A percentile compares a stretch with the other conserved stretches of the same genome.
Conservation (phyloP, 2,888 invertebrate genomes). For the Standfussiana lucernea region DNA sequence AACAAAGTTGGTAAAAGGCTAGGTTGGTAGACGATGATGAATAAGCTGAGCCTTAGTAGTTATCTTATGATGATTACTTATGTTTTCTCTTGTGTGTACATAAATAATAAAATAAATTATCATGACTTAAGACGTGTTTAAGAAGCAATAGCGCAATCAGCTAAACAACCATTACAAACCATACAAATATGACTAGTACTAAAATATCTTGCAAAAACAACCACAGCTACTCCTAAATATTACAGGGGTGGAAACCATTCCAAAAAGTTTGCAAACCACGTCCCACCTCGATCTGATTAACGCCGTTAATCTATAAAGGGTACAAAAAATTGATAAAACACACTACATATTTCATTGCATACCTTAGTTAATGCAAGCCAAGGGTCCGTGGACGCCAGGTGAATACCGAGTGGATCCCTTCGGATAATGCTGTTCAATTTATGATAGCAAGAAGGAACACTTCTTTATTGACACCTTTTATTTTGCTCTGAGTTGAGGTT, state of each 20-base stretch:
- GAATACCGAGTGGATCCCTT: slow-evolving; percentile 67
- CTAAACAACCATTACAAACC: not conserved
- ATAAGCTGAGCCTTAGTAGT: too few relatives aligned
- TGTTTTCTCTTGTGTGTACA: too few relatives aligned
- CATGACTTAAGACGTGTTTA: too few relatives aligned
- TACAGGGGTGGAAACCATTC: not conserved
- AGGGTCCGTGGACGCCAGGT: slow-evolving; percentile 41
- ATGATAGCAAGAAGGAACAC: slow-evolving; percentile 60
- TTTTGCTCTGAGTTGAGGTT: slow-evolving; percentile 39
- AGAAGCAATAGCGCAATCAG: not conserved
- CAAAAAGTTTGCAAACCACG: slow-evolving; percentile 60
- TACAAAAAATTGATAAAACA: slow-evolving; percentile 63
- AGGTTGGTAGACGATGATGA: too few relatives aligned
- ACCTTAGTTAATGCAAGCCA: slow-evolving; percentile 62
- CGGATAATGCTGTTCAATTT: slow-evolving; percentile 67
- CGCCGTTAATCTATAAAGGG: slow-evolving; percentile 53
- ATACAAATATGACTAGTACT: not conserved
- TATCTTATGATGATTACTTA: too few relatives aligned
- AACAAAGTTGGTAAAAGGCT: too few relatives aligned
- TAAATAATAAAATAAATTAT: too few relatives aligned
- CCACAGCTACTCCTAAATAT: not conserved
- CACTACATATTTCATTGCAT: slow-evolving; percentile 66
- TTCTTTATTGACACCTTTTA: slow-evolving; percentile 64
- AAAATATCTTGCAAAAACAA: slow-evolving; percentile 1
- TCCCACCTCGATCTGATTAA: slow-evolving; percentile 54